Base-by-base conservation (phyloP, 2,113 vertebrate species). In the Clupea harengus region DNA sequence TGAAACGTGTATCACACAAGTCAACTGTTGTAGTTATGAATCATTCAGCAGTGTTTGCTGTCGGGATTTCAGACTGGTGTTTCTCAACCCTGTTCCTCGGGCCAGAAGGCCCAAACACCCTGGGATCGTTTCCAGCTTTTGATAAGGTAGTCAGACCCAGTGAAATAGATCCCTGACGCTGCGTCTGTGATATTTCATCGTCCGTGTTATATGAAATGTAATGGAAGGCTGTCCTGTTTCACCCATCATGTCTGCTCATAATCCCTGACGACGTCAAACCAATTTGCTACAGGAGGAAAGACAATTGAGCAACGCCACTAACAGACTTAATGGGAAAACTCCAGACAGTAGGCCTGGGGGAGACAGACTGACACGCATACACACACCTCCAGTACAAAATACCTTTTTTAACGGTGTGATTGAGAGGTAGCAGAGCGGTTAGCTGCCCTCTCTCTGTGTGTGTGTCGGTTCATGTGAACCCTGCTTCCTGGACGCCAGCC, bases 401-500 rank as follows among this genome's bases (percentile, higher is more conserved):
- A 75, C 67, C 25, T 28, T n/a, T 32, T 64, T 4, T 75, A 20
- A 75, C 28, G 0, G 67, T 32, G 32, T 15, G 28, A 75, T 39
- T 75, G 25, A 75, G 67, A 17, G 67, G 67, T 75, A 75, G 28
- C 28, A 13, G 67, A 32, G 67, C 25, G 28, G 67, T 32, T 3
- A 17, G 13, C 28, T 75, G 67, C 67, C 67, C 28, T 39, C 64
- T 25, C 25, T 39, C 39, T 39, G 1, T 0, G 28, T 75, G 67
- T 15, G 28, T 15, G 28, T 75, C 4, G 39, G 67, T 39, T 10
- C 11, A 7, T 28, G 64, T 32, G 46, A 6, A 44, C 72, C 15
- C 18, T 72, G 50, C 80, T 44, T 83, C 20, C 57, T 83, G 67
- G 67, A 75, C 67, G 67, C 67, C 67, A 75, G 67, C 67, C 52